Base-by-base conservation (phyloP, 1,140 invertebrate genomes). In the Triops longicaudatus region DNA sequence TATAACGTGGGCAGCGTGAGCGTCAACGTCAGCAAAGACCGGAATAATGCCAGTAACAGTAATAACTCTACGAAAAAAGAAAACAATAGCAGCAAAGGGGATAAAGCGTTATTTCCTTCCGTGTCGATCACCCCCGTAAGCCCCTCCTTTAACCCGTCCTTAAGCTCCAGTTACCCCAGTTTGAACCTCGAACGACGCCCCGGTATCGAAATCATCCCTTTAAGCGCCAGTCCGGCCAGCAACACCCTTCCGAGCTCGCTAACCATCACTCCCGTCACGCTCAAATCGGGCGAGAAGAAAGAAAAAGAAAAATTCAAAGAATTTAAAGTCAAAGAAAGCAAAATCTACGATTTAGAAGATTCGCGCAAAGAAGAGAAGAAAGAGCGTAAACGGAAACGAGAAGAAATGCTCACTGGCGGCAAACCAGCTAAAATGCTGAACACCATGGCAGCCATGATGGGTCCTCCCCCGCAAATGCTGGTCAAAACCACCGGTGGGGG, bases 171-270 rank as follows among this genome's bases (percentile, higher is more conserved):
- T 80, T 82, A 91, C 4, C 88, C 88, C 22, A 85, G 85, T 22
- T 88, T 89, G 83, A 86, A 86, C 26, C 83, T 91, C 41, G 90
- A 91, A 78, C 85, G 89, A 73, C 84, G 91, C 42, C 90, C 91
- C 0, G 91, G 91, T 0, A 93, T 93, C 77, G 92, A 93, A 83
- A 92, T 93, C 27, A 92, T 93, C 81, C 91, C 91, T 0, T 90
- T 93, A 74, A 85, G 88, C 89, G 0, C 83, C 87, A 1, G 73
- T 77, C 42, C 84, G 88, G 0, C 87, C 88, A 14, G 85, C 90
- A 2, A 37, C 31, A 86, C 87, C 41, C 82, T 92, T 37, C 89
- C 91, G 9, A 91, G 90, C 82, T 92, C 91, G 2, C 92, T 94
- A 26, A 94, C 93, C 0, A 94, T 95, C 63, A 94, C 93, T 0